phyloP scores from a whole-genome alignment of 2,888 invertebrate genomes.

The Dioctria linearis region DNA sequence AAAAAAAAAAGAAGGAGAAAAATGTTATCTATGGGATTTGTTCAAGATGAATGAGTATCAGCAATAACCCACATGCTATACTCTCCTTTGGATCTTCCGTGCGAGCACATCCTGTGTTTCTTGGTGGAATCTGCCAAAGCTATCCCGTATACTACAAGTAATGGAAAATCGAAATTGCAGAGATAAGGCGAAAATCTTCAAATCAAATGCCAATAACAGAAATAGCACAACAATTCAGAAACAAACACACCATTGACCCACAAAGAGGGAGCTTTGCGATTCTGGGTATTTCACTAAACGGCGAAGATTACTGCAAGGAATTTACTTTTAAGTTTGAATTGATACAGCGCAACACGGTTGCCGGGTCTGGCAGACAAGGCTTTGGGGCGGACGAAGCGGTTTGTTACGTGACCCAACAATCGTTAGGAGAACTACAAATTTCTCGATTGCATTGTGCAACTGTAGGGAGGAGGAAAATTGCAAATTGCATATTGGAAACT shows the following conservation, averaged over 20 bases:
- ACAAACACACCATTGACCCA: constrained; percentile 34
- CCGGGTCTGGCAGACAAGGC: neutral
- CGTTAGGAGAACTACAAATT: neutral
- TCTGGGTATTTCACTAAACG: constrained; percentile 36
- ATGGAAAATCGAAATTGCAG: constrained; percentile 44
- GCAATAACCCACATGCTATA: constrained; percentile 28
- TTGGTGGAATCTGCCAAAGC: constrained; percentile 8
- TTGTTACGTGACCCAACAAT: too few relatives aligned
- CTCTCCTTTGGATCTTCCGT: neutral
- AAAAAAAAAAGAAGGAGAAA: neutral
- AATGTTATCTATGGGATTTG: constrained; percentile 45
- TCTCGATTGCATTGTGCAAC: neutral
- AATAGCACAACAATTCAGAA: constrained; percentile 49
- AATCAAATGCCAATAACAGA: constrained; percentile 53
- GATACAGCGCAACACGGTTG: constrained; percentile 1
- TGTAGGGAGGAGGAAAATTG: neutral
- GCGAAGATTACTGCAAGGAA: constrained; percentile 42
- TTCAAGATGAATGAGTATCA: constrained; percentile 51
- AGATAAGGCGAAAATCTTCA: constrained; percentile 54
- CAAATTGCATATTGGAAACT: constrained; percentile 13
- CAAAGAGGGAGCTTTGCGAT: neutral
- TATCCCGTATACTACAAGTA: constrained; percentile 15
- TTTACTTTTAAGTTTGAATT: constrained; percentile 40
- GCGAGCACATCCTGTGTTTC: constrained; percentile 1
- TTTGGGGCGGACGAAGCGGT: neutral